Evolutionary conservation across 2,797 vertebrate genomes (phyloP).

Genomic region (Typhlichthys eigenmanni): DNA sequence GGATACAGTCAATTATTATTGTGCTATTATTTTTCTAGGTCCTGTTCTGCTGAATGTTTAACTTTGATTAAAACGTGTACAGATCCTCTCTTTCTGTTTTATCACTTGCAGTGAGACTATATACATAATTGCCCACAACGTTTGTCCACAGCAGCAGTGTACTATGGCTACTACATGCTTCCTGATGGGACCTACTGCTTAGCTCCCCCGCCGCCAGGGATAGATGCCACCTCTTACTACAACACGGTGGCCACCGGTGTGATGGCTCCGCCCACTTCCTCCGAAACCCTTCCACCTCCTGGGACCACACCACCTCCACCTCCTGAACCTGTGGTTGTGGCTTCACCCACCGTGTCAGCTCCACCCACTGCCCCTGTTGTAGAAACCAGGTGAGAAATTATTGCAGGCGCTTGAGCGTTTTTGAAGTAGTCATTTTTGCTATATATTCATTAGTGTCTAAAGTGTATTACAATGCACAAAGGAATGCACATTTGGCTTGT

Average conservation of each 20-base stretch:
- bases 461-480: too few relatives aligned
- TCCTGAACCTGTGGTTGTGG: constrained; percentile 53
- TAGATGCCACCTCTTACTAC: constrained; percentile 88
- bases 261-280: constrained; percentile 72
- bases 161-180: constrained; percentile 97
- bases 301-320: constrained; percentile 78
- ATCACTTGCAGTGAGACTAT: neutral
- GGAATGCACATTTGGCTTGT: too few relatives aligned
- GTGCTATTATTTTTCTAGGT: too few relatives aligned
- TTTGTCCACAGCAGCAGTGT: constrained; percentile 82
- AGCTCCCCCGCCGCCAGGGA: constrained; percentile 90
- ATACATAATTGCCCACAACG: neutral
- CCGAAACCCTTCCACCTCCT: constrained; percentile 75
- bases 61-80: neutral
- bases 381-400: constrained; percentile 54
- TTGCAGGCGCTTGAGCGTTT: too few relatives aligned
- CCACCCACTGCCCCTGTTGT: constrained; percentile 35
- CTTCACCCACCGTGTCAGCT: constrained; percentile 7
- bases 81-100: neutral
- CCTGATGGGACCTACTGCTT: constrained; percentile 94
- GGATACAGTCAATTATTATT: too few relatives aligned
- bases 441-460: too few relatives aligned
- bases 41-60: too few relatives aligned
- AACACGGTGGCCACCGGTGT: constrained; percentile 78
- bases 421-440: too few relatives aligned